Evolutionary conservation across 2,888 invertebrate genomes (phyloP).

Genomic region (Synergus japonicus): DNA sequence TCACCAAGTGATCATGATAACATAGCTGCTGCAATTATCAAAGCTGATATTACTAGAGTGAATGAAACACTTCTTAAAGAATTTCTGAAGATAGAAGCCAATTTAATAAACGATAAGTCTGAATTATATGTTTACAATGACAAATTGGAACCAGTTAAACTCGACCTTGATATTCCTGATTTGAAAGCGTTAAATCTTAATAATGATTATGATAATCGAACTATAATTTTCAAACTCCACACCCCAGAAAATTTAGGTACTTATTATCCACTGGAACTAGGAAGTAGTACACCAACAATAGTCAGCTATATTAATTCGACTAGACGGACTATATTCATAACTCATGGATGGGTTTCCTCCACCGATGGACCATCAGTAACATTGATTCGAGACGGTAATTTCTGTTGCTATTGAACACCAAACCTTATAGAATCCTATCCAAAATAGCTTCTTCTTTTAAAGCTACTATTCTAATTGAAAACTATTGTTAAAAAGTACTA

Average conservation of each 20-base stretch:
- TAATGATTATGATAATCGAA: neutral
- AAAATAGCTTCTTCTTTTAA: too few species aligned
- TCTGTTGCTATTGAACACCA: neutral
- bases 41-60: neutral
- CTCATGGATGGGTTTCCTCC: constrained; percentile 33
- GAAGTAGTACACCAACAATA: neutral
- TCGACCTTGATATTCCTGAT: neutral
- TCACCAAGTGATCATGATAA: too few species aligned
- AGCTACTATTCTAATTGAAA: too few species aligned
- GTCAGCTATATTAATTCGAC: constrained; percentile 54
- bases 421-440: too few species aligned
- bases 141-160: neutral
- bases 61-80: neutral
- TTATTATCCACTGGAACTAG: neutral
- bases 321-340: constrained; percentile 65
- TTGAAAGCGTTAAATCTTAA: neutral
- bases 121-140: neutral
- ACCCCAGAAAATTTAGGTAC: neutral
- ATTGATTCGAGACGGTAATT: neutral
- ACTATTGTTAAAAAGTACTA: neutral
- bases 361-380: neutral
- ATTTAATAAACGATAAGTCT: neutral
- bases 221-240: neutral
- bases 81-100: neutral
- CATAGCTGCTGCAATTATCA: too few species aligned